Evolutionary conservation across 2,888 invertebrate genomes (phyloP).

Genomic region (Stenichneumon culpator): DNA sequence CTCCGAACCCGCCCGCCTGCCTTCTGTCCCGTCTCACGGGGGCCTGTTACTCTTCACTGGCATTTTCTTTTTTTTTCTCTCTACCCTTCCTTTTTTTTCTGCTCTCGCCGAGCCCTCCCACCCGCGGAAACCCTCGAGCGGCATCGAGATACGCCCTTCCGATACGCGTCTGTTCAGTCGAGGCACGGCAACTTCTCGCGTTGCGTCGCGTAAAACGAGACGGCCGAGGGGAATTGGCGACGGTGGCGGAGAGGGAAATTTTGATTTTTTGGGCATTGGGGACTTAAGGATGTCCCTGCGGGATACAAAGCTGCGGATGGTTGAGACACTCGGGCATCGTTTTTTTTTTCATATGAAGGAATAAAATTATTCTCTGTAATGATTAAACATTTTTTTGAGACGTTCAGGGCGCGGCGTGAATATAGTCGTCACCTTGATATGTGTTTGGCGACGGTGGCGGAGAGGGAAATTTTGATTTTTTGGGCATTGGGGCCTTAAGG

Average conservation of each 20-base stretch:
- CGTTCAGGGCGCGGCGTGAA: too few species aligned
- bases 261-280: neutral
- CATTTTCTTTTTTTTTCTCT: slow-evolving; percentile 71
- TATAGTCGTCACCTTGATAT: too few species aligned
- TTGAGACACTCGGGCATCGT: too few species aligned
- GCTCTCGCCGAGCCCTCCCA: slow-evolving; percentile 52
- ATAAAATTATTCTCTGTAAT: too few species aligned
- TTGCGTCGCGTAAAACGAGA: slow-evolving; percentile 27
- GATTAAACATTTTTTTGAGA: too few species aligned
- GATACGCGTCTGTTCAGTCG: slow-evolving; percentile 38
- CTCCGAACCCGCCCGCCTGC: slow-evolving; percentile 54
- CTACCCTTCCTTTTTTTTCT: slow-evolving; percentile 35
- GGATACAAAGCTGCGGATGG: too few species aligned
- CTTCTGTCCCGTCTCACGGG: slow-evolving; percentile 77
- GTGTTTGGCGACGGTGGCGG: too few species aligned
- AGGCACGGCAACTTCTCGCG: slow-evolving; percentile 20
- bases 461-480: too few species aligned
- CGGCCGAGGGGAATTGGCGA: neutral
- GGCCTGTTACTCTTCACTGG: slow-evolving; percentile 79
- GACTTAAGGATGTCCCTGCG: too few species aligned
- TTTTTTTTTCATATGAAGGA: too few species aligned
- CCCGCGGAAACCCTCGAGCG: slow-evolving; percentile 65
- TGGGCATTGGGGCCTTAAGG: too few species aligned
- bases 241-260: neutral
- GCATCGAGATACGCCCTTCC: slow-evolving; percentile 55